phyloP scores from a whole-genome alignment of 2,888 invertebrate species.

The Drosophila gaucha region DNA sequence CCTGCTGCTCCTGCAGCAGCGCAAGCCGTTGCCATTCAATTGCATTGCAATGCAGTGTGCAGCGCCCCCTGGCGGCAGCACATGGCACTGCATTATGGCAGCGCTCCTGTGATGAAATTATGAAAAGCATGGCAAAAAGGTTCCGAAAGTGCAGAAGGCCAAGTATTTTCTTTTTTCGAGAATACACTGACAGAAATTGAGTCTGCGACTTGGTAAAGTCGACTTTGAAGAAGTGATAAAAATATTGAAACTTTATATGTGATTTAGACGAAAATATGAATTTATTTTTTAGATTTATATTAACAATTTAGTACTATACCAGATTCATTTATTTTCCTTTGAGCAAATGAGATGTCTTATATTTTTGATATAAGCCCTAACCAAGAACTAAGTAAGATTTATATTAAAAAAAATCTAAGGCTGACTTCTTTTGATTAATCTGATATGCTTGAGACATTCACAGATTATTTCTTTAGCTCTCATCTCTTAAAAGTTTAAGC shows the following conservation, averaged over 20 bases:
- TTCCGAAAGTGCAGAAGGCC: constrained; percentile 57
- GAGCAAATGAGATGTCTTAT: too few relatives aligned
- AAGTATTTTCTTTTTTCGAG: constrained; percentile 56
- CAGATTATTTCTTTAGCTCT: neutral
- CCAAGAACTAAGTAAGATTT: too few relatives aligned
- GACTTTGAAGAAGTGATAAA: neutral
- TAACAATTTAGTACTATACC: too few relatives aligned
- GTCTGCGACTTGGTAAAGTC: neutral
- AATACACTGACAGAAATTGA: constrained; percentile 31
- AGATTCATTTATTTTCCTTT: too few relatives aligned
- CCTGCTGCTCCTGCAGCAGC: neutral
- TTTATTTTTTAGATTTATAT: too few relatives aligned
- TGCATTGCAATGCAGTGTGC: constrained; percentile 71
- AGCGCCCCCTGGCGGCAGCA: constrained; percentile 60
- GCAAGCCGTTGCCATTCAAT: constrained; percentile 67
- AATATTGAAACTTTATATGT: neutral
- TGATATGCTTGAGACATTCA: too few relatives aligned
- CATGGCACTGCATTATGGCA: constrained; percentile 74
- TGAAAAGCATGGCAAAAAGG: constrained; percentile 63
- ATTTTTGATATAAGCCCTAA: too few relatives aligned
- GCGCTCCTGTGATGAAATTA: constrained; percentile 75
- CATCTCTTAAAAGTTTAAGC: too few relatives aligned
- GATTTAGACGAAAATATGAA: neutral
- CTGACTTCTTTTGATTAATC: too few relatives aligned
- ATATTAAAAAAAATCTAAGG: too few relatives aligned